Conservation (phyloP, 2,113 vertebrate species). For the Apteryx owenii region DNA sequence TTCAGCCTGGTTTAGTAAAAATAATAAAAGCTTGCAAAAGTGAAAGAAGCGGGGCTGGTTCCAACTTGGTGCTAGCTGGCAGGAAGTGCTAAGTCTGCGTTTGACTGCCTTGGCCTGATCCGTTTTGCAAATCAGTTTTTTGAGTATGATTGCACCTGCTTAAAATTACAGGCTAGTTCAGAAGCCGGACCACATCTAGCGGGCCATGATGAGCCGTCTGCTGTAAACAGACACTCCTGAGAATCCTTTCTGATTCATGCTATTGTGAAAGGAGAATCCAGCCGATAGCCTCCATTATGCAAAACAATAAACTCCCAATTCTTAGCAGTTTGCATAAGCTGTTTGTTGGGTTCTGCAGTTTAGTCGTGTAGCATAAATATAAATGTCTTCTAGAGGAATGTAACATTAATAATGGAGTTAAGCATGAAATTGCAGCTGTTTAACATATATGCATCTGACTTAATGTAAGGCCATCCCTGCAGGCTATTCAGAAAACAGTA, state of each 20-base stretch:
- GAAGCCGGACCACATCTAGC: background rate
- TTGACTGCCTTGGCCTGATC: background rate
- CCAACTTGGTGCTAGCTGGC: background rate
- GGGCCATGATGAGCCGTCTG: background rate
- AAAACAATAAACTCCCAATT: background rate
- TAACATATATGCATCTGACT: background rate
- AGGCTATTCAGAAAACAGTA: background rate
- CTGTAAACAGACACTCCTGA: background rate
- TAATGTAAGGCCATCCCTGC: background rate
- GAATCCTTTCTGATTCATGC: background rate
- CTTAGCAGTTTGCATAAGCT: background rate
- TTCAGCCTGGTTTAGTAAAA: background rate
- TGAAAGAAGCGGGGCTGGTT: background rate
- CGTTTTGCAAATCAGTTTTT: background rate
- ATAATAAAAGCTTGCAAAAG: background rate
- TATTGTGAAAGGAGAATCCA: background rate
- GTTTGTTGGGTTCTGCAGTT: background rate
- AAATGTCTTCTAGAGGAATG: background rate
- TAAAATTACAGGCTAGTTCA: background rate
- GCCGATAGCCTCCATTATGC: background rate
- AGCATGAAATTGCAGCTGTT: background rate
- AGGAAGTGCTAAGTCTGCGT: background rate
- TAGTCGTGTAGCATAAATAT: background rate
- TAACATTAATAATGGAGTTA: background rate
- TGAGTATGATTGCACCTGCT: background rate